Base-by-base conservation (phyloP, 1,140 invertebrate genomes). In the Nephila pilipes region DNA sequence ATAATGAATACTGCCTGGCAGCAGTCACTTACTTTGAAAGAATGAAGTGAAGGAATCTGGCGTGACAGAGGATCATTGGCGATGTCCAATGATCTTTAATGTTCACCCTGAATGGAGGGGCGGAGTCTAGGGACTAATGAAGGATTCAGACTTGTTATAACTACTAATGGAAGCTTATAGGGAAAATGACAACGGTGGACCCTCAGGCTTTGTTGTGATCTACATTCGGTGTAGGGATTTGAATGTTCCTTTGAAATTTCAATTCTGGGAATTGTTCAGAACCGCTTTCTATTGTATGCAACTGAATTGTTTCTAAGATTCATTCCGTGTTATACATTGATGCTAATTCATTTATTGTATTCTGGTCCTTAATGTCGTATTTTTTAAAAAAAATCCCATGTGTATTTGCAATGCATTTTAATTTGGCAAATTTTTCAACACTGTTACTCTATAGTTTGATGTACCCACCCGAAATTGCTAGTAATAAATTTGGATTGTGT, bases 1-100 rank as follows among this genome's bases (percentile, higher is more conserved):
- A 83, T 91, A 91, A 91, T 91, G 89, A 91, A 91, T 91, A 83
- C 89, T 20, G 16, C 83, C 60, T 54, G 36, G 81, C 81, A 55
- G 54, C 54, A 57, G 81, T 69, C 63, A 32, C 58, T 87, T 55
- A 63, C 85, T 29, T 65, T 65, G 60, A 63, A 63, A 58, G 85
- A 87, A 87, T 87, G 85, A 46, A 65, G 32, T 46, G 36, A 54
- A 79, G 46, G 83, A 57, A 32, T 85, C 55, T 57, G 54, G 83
- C 83, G 83, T 85, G 83, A 85, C 83, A 85, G 55, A 60, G 54
- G 20, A 36, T 57, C 58, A 87, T 87, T 58, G 85, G 14, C 29
- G 25, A 20, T 58, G 58, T 87, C 60, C 85, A 46, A 38, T 38
- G 85, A 69, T 87, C 85, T 87, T 87, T 65, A 87, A 69, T 69